Evolutionary conservation across 2,888 invertebrate genomes (phyloP).

Genomic region (Thecocarcelia acutangulata): DNA sequence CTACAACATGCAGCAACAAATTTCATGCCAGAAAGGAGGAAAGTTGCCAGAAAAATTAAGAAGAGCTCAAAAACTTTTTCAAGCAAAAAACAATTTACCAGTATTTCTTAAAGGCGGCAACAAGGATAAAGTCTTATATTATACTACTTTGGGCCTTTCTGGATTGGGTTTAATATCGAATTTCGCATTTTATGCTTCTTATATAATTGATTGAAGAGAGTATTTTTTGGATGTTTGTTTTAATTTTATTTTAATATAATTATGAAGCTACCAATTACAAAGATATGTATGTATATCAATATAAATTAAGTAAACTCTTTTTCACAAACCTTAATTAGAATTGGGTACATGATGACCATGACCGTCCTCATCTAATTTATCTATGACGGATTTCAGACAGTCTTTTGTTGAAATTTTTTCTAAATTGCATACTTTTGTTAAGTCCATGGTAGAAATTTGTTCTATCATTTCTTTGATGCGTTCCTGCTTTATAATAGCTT

Average conservation of each 20-base stretch:
- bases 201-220: slow-evolving; percentile 64
- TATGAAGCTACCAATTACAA: slow-evolving; percentile 48
- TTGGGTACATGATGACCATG: slow-evolving; percentile 3
- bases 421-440: slow-evolving; percentile 82
- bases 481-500: slow-evolving; percentile 80
- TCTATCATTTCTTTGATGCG: slow-evolving; percentile 82
- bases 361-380: slow-evolving; percentile 80
- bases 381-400: slow-evolving; percentile 82
- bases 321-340: slow-evolving; percentile 18
- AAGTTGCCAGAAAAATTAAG: slow-evolving; percentile 48
- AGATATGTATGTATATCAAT: slow-evolving; percentile 43
- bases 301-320: slow-evolving; percentile 33
- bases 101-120: slow-evolving; percentile 82
- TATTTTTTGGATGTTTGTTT: slow-evolving; percentile 11
- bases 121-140: slow-evolving; percentile 79
- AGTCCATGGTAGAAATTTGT: slow-evolving; percentile 81
- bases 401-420: slow-evolving; percentile 82
- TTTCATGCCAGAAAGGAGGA: background rate
- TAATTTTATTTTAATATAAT: slow-evolving; percentile 45
- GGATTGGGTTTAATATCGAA: slow-evolving; percentile 73
- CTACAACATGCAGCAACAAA: slow-evolving; percentile 19
- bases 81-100: slow-evolving; percentile 79
- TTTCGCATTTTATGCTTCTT: slow-evolving; percentile 70
- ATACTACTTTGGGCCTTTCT: slow-evolving; percentile 75
- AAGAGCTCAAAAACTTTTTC: slow-evolving; percentile 66